Percentiles rank a stretch among this genome's conserved stretches.
These are phyloP conservation scores for Clepsis dumicolana DNA, from an alignment of 2,888 invertebrate species.

Conservation along the genomic window DNA sequence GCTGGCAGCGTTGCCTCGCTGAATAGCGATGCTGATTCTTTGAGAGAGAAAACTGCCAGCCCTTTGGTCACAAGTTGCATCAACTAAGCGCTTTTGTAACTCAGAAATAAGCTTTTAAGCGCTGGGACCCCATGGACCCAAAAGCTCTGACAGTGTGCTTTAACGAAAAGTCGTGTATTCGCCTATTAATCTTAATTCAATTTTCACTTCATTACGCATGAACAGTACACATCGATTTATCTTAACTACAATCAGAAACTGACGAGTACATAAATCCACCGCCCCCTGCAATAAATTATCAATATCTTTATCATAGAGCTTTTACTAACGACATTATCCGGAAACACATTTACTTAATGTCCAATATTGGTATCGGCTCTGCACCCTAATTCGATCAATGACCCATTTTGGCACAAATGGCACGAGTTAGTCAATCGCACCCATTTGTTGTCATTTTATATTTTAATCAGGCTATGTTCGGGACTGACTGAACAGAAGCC, in stretches of 20 bases:
- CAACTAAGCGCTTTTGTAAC: too few relatives aligned
- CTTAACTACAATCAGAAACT: background rate
- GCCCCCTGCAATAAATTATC: slow-evolving; percentile 18
- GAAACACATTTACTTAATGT: slow-evolving; percentile 39
- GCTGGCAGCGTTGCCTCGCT: too few relatives aligned
- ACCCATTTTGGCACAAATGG: slow-evolving; percentile 16
- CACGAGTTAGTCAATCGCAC: background rate
- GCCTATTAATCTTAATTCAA: too few relatives aligned
- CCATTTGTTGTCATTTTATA: background rate
- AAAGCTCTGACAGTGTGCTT: too few relatives aligned
- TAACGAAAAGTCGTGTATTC: too few relatives aligned
- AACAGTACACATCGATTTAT: background rate
- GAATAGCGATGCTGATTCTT: too few relatives aligned
- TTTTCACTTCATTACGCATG: background rate
- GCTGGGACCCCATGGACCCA: too few relatives aligned
- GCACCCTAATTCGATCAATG: slow-evolving; percentile 29
- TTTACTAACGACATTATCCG: slow-evolving; percentile 4
- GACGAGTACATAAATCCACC: slow-evolving; percentile 25
- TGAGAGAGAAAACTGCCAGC: too few relatives aligned
- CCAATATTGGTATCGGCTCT: slow-evolving; percentile 19
- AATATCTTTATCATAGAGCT: slow-evolving; percentile 28
- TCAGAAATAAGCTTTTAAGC: too few relatives aligned
- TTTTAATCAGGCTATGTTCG: background rate
- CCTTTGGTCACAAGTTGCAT: too few relatives aligned
- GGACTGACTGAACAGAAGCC: too few relatives aligned